phyloP scores from a whole-genome alignment of 2,888 invertebrate species.

The Plagiodera versicolora region DNA sequence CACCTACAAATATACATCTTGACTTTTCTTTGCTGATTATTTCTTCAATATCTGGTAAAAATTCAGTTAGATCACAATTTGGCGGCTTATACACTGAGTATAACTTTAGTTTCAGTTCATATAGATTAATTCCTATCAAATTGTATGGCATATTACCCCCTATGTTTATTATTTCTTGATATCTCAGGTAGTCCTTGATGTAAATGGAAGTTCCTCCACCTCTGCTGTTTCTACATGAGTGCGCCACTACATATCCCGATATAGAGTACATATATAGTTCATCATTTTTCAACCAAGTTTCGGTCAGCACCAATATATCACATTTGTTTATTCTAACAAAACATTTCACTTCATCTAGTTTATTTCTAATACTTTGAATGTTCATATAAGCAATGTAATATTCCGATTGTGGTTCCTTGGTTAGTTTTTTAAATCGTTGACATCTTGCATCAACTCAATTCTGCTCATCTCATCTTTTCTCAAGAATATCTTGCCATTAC shows the following conservation, averaged over 20 bases:
- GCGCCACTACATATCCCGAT: not conserved
- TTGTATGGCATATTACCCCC: not conserved
- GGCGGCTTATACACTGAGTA: not conserved
- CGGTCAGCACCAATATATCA: conserved; percentile 1
- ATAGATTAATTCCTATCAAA: not conserved
- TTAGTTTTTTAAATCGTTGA: not conserved
- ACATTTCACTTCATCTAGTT: not conserved
- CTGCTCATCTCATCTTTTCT: not conserved
- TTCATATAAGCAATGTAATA: not conserved
- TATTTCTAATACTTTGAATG: conserved; percentile 3
- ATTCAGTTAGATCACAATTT: not conserved
- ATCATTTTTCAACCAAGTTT: not conserved
- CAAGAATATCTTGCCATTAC: not conserved
- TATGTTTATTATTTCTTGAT: not conserved
- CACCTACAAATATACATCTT: not conserved
- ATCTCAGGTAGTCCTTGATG: not conserved
- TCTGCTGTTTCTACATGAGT: not conserved
- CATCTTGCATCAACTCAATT: not conserved
- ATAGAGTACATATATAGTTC: not conserved
- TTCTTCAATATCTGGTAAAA: not conserved
- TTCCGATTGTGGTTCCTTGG: too few relatives aligned
- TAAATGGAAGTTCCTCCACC: not conserved
- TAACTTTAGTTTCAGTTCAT: not conserved
- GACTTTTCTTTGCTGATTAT: not conserved
- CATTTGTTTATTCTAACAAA: not conserved